A percentile compares a stretch with the other conserved stretches of the same genome.
Evolutionary conservation across 2,113 vertebrate species (phyloP).

Genomic region (Tyrannus savana): DNA sequence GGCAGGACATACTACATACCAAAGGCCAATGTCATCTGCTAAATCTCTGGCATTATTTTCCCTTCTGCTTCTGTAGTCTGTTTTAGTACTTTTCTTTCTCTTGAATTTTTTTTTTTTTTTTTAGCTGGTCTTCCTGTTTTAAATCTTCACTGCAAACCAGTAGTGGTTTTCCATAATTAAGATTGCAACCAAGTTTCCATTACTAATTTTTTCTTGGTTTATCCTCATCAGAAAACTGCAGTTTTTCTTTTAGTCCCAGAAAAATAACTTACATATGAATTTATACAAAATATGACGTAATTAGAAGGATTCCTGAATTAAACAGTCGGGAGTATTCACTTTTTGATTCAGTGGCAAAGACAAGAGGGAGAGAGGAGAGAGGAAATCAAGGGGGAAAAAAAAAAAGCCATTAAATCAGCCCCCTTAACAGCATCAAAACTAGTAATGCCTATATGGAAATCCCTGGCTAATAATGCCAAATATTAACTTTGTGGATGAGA

Average conservation of each 20-base stretch:
- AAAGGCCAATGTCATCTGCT: background rate
- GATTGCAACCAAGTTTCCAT: background rate
- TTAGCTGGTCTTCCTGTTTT: background rate
- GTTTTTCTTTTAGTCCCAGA: background rate
- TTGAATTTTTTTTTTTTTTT: background rate
- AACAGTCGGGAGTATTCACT: background rate
- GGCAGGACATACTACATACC: background rate
- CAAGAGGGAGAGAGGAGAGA: fast-evolving
- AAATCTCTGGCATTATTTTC: background rate
- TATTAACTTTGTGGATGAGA: background rate
- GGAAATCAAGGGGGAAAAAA: background rate
- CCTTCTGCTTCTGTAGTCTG: background rate
- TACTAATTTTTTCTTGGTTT: background rate
- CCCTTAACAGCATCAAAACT: background rate
- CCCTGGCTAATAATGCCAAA: background rate
- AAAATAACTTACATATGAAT: background rate
- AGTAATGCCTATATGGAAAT: background rate
- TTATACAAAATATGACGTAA: background rate
- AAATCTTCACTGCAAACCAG: background rate
- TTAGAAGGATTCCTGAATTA: background rate
- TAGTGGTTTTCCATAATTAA: background rate
- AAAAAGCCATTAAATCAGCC: background rate
- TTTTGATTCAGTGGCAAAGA: background rate
- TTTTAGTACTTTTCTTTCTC: background rate
- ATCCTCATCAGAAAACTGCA: background rate